These are phyloP conservation scores for Drosophila arawakana DNA, from an alignment of 1,140 invertebrate genomes.

Conservation along the genomic window DNA sequence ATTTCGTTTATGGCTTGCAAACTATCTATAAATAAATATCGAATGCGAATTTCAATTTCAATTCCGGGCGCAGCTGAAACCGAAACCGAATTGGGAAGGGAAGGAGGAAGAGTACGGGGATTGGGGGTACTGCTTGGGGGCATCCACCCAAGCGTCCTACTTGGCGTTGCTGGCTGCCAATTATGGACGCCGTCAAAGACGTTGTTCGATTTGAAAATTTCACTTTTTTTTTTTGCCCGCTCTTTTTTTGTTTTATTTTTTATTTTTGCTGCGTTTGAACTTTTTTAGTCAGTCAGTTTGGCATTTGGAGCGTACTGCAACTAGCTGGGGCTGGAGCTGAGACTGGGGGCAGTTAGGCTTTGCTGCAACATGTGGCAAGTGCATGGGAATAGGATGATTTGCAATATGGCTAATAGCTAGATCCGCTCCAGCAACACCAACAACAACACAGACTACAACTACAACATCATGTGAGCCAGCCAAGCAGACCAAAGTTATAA, in stretches of 20 bases:
- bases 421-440: slow-evolving; percentile 33
- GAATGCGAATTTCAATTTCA: slow-evolving; percentile 35
- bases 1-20: slow-evolving; percentile 35
- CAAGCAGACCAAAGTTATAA: slow-evolving; percentile 48
- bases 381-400: slow-evolving; percentile 48
- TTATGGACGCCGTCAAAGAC: slow-evolving; percentile 56
- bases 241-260: slow-evolving; percentile 15
- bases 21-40: slow-evolving; percentile 17
- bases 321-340: neutral
- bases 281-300: slow-evolving; percentile 32
- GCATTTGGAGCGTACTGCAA: slow-evolving; percentile 33
- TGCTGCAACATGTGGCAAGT: slow-evolving; percentile 15
- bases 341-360: slow-evolving; percentile 3
- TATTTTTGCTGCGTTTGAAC: slow-evolving; percentile 37
- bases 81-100: neutral
- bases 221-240: slow-evolving; percentile 50
- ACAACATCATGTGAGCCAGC: slow-evolving; percentile 23
- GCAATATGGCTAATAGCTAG: slow-evolving; percentile 45
- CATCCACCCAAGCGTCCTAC: slow-evolving; percentile 67
- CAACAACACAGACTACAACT: slow-evolving; percentile 10
- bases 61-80: slow-evolving; percentile 14
- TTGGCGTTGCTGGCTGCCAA: slow-evolving; percentile 52
- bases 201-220: slow-evolving; percentile 54
- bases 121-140: slow-evolving; percentile 18
- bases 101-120: neutral